Evolutionary conservation across 1,140 invertebrate species (phyloP).

Genomic region (Latrodectus geometricus): DNA sequence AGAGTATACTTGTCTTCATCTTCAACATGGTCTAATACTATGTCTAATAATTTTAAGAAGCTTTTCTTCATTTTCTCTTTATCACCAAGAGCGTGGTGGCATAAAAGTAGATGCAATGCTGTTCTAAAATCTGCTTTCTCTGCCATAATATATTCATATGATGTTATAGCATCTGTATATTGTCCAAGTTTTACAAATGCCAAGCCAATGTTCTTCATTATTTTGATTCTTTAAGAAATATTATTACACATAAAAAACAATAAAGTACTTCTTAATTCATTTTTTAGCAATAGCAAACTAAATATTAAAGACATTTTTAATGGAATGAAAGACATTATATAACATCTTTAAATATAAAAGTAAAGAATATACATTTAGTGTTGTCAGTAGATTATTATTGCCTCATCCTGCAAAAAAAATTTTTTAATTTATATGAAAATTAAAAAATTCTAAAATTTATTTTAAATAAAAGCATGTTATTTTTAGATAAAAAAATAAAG

Average conservation of each 20-base stretch:
- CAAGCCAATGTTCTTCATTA: conserved; percentile 98
- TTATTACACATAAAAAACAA: not conserved
- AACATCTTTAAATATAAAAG: no score
- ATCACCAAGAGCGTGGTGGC: conserved; percentile 93
- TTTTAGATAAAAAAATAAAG: no score
- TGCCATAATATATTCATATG: conserved; percentile 98
- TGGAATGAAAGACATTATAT: no score
- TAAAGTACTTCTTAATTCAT: not conserved
- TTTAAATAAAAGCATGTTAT: no score
- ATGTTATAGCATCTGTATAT: conserved; percentile 93
- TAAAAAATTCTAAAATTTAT: no score
- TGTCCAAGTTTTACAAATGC: conserved; percentile 96
- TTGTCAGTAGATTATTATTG: no score
- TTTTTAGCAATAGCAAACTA: no score
- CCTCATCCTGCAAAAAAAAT: no score
- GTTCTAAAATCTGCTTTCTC: conserved; percentile 90
- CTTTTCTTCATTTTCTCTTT: conserved; percentile 93
- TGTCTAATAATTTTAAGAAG: conserved; percentile 90
- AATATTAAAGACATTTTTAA: no score
- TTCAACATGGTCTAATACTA: conserved; percentile 85
- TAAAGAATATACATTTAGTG: no score
- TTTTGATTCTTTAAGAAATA: conserved; percentile 81
- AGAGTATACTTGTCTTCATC: conserved; percentile 79
- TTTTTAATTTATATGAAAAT: no score
- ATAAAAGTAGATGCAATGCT: conserved; percentile 91